Evolutionary conservation across 2,888 invertebrate genomes (phyloP).

Genomic region (Ernsta delagoae): DNA sequence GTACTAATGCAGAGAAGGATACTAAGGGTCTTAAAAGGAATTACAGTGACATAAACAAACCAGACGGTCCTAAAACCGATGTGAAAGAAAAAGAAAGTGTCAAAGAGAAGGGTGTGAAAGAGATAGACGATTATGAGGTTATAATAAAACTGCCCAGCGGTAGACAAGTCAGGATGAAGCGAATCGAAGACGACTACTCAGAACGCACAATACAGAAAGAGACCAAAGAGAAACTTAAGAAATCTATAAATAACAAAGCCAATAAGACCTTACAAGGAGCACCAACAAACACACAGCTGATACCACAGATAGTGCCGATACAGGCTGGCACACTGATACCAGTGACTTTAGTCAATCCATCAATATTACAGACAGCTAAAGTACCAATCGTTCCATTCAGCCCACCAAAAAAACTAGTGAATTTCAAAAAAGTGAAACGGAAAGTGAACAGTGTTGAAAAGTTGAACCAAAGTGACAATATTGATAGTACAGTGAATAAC

Average conservation of each 20-base stretch:
- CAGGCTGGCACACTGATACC: slow-evolving; percentile 65
- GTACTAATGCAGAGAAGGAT: slow-evolving; percentile 50
- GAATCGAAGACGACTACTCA: slow-evolving; percentile 53
- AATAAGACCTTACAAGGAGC: slow-evolving; percentile 40
- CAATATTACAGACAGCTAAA: slow-evolving; percentile 45
- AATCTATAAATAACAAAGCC: slow-evolving; percentile 59
- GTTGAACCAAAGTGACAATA: slow-evolving; percentile 36
- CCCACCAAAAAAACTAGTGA: slow-evolving; percentile 36
- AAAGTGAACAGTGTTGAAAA: slow-evolving; percentile 35
- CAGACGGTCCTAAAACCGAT: neutral
- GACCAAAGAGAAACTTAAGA: slow-evolving; percentile 64
- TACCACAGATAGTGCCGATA: slow-evolving; percentile 53
- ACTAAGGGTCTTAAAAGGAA: slow-evolving; percentile 42
- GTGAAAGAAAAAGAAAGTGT: slow-evolving; percentile 28
- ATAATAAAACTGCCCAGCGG: slow-evolving; percentile 72
- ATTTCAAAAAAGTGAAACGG: slow-evolving; percentile 40
- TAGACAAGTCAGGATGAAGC: slow-evolving; percentile 66
- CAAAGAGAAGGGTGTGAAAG: slow-evolving; percentile 35
- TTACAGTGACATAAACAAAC: slow-evolving; percentile 34
- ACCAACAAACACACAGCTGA: too few relatives aligned
- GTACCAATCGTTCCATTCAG: slow-evolving; percentile 60
- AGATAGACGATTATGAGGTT: slow-evolving; percentile 65
- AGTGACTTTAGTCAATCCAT: slow-evolving; percentile 45
- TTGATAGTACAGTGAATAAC: slow-evolving; percentile 35
- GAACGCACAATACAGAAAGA: slow-evolving; percentile 50